A percentile compares a stretch with the other conserved stretches of the same genome.
phyloP scores from a whole-genome alignment of 2,797 vertebrate species.

The Hirundo rustica region DNA sequence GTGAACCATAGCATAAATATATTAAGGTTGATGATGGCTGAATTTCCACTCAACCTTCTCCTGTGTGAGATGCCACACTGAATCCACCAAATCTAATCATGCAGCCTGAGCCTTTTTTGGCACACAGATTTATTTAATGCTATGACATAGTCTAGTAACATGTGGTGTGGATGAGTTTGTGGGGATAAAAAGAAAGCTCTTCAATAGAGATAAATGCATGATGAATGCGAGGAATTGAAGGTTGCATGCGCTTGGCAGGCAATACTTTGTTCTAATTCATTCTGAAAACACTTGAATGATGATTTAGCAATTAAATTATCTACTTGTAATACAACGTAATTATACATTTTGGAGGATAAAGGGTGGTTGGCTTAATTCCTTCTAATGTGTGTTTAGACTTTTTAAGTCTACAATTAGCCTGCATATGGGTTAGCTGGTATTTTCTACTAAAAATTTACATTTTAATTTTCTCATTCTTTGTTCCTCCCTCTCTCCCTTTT shows the following conservation, averaged over 20 bases:
- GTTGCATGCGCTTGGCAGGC: background rate
- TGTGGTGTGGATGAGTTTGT: background rate
- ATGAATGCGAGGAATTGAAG: background rate
- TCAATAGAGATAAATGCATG: background rate
- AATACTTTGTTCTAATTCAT: background rate
- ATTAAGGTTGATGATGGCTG: background rate
- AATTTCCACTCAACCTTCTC: background rate
- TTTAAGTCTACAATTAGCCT: background rate
- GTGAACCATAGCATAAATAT: background rate
- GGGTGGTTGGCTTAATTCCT: background rate
- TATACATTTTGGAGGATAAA: background rate
- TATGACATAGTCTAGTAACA: background rate
- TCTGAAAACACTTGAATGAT: background rate
- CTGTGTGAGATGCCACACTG: background rate
- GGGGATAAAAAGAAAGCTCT: background rate
- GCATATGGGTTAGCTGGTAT: background rate
- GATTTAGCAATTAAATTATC: background rate
- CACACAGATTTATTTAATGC: background rate
- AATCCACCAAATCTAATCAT: background rate
- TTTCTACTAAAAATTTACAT: background rate
- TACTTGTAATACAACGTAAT: background rate
- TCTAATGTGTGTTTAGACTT: background rate
- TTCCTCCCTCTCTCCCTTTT: background rate
- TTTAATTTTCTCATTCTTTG: background rate
- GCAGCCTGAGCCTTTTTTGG: background rate